Evolutionary conservation across 2,797 vertebrate species (phyloP).

Genomic region (Gymnoscopelus braueri): DNA sequence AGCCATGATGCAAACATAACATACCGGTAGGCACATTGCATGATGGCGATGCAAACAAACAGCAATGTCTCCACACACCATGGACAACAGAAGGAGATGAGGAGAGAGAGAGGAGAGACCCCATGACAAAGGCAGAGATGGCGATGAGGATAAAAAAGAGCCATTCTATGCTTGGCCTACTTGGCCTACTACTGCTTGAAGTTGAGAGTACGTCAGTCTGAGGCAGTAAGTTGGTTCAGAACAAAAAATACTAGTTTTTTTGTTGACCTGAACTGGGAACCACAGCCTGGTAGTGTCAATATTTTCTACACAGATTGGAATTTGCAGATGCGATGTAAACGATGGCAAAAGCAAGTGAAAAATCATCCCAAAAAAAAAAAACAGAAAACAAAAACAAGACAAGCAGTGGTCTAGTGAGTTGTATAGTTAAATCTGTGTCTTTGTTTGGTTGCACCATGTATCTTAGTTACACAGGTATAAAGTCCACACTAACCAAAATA

Average conservation of each 20-base stretch:
- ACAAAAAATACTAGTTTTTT: not conserved
- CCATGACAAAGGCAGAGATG: constrained; percentile 18
- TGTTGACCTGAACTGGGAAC: not conserved
- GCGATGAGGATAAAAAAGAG: not conserved
- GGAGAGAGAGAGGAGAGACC: constrained; percentile 11
- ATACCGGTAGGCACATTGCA: not conserved
- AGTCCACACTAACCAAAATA: no score
- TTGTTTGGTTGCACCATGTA: no score
- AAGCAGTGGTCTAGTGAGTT: no score
- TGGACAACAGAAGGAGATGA: constrained; percentile 8
- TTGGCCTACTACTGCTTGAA: constrained; percentile 2
- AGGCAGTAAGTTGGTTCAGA: not conserved
- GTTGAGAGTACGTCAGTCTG: constrained; percentile 31
- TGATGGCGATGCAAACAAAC: constrained; percentile 50
- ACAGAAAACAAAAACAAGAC: no score
- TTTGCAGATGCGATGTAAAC: no score
- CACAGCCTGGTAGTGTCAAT: no score
- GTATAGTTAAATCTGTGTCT: no score
- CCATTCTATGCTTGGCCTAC: constrained; percentile 19
- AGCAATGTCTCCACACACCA: constrained; percentile 26
- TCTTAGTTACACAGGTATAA: no score
- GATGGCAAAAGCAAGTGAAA: no score
- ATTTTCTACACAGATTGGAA: no score
- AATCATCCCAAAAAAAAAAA: no score
- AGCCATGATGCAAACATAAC: constrained; percentile 12